Evolutionary conservation across 53 echinoderm and acorn worm genomes (phyloP).

Genomic region (Glandiceps talaboti): DNA sequence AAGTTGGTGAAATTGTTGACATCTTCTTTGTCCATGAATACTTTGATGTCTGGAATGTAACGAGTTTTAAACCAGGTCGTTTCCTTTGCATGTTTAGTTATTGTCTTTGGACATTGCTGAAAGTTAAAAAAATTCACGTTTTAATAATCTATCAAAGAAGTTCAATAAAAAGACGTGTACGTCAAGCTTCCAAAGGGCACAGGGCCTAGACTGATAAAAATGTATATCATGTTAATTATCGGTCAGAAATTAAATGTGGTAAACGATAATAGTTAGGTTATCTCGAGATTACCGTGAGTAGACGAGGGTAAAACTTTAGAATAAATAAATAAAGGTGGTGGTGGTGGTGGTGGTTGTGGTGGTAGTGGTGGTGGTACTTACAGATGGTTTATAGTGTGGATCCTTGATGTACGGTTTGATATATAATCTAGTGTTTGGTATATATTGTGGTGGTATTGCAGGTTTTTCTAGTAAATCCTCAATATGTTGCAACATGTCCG

Average conservation of each 20-base stretch:
- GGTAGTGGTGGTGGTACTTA: no score
- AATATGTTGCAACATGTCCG: background rate
- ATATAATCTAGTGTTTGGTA: background rate
- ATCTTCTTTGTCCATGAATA: conserved; percentile 66
- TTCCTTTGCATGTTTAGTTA: conserved; percentile 43
- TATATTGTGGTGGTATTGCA: background rate
- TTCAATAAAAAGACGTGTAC: no score
- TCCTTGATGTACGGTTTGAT: conserved; percentile 11
- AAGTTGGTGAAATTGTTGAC: conserved; percentile 41
- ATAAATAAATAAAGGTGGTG: no score
- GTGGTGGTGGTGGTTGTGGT: no score
- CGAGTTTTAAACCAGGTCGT: conserved; percentile 67
- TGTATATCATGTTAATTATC: no score
- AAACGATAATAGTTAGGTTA: no score
- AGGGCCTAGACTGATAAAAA: no score
- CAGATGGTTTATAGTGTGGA: conserved; percentile 9
- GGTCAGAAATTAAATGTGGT: no score
- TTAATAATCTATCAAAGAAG: no score
- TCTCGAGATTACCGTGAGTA: no score
- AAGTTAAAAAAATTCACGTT: conserved; percentile 1
- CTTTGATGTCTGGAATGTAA: conserved; percentile 65
- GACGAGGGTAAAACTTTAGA: no score
- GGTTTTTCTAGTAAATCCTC: background rate
- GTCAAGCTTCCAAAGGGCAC: no score
- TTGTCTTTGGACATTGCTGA: conserved; percentile 69